Base-by-base conservation (phyloP, 2,113 vertebrate genomes). In the Egretta garzetta region DNA sequence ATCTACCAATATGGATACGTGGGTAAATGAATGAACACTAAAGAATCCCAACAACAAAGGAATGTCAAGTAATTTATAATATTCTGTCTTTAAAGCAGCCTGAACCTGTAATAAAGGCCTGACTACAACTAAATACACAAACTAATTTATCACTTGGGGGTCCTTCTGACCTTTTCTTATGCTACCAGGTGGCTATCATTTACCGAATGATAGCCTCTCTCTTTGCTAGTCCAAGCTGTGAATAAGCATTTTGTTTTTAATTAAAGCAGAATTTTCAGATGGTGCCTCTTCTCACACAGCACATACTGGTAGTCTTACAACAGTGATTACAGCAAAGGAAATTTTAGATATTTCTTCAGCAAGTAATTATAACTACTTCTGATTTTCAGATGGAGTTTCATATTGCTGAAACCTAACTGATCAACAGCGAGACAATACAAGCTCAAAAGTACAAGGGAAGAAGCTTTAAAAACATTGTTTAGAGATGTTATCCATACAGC, bases 81-180 rank as follows among this genome's bases (percentile, higher is more conserved):
- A 64, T 10, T 72, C 70, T 8, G 33, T 71, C 50, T 87, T 73
- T n/a, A 74, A 58, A 87, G n/a, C 13, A 45, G 14, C 41, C 59
- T 90, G 41, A 77, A 30, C 23, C 66, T 79, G 60, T 30, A 87
- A 70, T 30, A 81, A 85, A 75, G 56, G 55, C 52, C 52, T 79
- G 87, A 85, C 47, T 53, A 84, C 59, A 88, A n/a, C 70, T 86
- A 96, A 91, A 77, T 43, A 83, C 50, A 76, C 45, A 86, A 66
- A 90, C 47, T 56, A 23, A 73, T 70, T 80, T 76, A 88, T 72
- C 64, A 82, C 73, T 47, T 85, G 32, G 41, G 76, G 50, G 73
- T 80, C 64, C 80, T 92, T 90, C 59, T 88, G 93, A 89, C 56
- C 91, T 93, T 94, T 58, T 84, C 56, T 93, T 79, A 87, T 24